Evolutionary conservation across 1,140 invertebrate genomes (phyloP), one percentile per base, ranked within the genome.

Genomic region (Notospermus geniculatus): DNA sequence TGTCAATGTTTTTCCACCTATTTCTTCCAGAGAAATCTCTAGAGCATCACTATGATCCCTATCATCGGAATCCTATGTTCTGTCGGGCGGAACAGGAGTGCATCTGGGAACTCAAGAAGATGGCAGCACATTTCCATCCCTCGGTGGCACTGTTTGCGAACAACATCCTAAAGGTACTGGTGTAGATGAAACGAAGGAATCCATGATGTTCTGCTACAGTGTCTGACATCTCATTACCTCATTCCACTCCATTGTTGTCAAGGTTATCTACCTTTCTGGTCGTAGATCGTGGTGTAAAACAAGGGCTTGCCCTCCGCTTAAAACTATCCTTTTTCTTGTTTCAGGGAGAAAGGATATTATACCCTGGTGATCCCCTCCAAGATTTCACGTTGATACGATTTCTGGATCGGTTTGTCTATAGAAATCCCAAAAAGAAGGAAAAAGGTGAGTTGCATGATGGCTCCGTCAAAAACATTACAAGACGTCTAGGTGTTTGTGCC

Each of bases 371-470:
- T 83, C 95, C 95, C 0, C 79, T 98, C 0, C 86, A 91, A 73
- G 95, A 98, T 82, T 94, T 97, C 73, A 90, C 89, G 0, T 78
- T 92, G 0, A 89, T 92, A 27, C 83, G 91, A 62, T 98, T 98
- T 75, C 81, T 98, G 13, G 95, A 98, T 75, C 85, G 94, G 59
- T 98, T 97, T 80, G 92, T 93, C 1, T 98, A 93, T 73, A 93
- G 95, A 78, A 98, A 98, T 84, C 93, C 95, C 0, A 98, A 98
- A 61, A 75, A 79, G 78, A 89, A 71, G 73, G 22, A 88, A 87
- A 77, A 76, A 73, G 66, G 78, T 70, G 66, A 66, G 56, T 54
- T 36, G 32, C 32, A 45, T 39, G 50, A 55, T 36, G 50, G 30
- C 46, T n/a, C 22, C n/a, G 17, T n/a, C 1, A 19, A 15, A 19